phyloP scores from a whole-genome alignment of 2,797 vertebrate species.

The Serranus cabrilla region DNA sequence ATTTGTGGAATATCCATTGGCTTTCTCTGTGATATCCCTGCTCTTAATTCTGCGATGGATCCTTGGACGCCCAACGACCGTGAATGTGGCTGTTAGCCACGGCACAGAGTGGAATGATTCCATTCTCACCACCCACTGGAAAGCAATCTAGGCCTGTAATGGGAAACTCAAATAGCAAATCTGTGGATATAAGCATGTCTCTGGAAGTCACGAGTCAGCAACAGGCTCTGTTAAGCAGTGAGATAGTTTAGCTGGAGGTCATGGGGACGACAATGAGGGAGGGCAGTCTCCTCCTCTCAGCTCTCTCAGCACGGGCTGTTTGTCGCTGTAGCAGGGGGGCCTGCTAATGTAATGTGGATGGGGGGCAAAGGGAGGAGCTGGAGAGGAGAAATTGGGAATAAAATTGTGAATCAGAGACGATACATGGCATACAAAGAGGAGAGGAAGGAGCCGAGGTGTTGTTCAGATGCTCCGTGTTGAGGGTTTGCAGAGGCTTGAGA shows the following conservation, averaged over 20 bases:
- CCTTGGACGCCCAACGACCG: slow-evolving; percentile 66
- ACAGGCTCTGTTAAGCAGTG: slow-evolving; percentile 66
- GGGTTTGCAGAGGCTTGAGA: slow-evolving; percentile 19
- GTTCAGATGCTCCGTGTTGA: slow-evolving; percentile 20
- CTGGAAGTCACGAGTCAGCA: slow-evolving; percentile 74
- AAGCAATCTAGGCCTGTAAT: slow-evolving; percentile 80
- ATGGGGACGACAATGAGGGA: slow-evolving; percentile 41
- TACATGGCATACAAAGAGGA: slow-evolving; percentile 9
- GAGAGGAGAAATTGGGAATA: not conserved
- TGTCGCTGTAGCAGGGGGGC: not conserved
- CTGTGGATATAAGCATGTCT: slow-evolving; percentile 74
- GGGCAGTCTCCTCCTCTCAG: slow-evolving; percentile 22
- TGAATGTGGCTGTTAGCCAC: slow-evolving; percentile 71
- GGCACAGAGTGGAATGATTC: slow-evolving; percentile 67
- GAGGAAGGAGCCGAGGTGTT: slow-evolving; percentile 9
- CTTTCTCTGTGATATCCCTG: slow-evolving; percentile 38
- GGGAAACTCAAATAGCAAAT: slow-evolving; percentile 80
- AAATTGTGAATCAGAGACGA: not conserved
- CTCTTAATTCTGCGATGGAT: slow-evolving; percentile 69
- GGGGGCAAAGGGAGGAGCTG: not conserved
- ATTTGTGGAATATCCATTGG: slow-evolving; percentile 32
- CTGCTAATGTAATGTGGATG: slow-evolving; percentile 33
- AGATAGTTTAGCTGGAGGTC: slow-evolving; percentile 71
- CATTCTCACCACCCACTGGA: slow-evolving; percentile 74
- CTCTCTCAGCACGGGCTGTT: slow-evolving; percentile 16